A percentile compares a stretch with the other conserved stretches of the same genome.
phyloP scores from a whole-genome alignment of 2,113 vertebrate genomes.

The Zosterops japonicus region DNA sequence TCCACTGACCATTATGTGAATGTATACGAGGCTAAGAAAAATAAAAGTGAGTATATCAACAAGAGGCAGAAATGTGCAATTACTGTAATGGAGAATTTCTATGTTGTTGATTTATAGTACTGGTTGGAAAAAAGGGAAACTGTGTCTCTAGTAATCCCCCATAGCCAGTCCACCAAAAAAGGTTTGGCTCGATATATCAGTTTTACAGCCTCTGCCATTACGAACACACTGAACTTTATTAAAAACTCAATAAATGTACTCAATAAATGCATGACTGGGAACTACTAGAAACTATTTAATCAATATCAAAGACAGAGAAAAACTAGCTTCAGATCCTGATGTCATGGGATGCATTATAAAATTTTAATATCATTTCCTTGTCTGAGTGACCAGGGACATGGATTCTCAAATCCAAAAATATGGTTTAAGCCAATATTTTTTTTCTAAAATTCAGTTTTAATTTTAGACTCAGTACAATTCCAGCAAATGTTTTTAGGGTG shows the following conservation, averaged over 20 bases:
- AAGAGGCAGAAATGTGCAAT: not conserved
- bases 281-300: not conserved
- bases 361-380: not conserved
- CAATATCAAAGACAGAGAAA: not conserved
- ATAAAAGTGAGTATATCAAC: not conserved
- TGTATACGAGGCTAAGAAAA: not conserved
- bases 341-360: not conserved
- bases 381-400: not conserved
- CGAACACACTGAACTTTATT: not conserved
- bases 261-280: not conserved
- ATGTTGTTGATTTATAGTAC: not conserved
- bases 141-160: not conserved
- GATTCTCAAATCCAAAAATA: not conserved
- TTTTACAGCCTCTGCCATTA: not conserved
- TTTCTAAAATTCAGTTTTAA: not conserved
- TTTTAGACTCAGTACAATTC: not conserved
- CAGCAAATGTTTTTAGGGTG: not conserved
- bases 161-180: not conserved
- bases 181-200: not conserved
- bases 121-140: not conserved
- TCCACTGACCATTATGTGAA: not conserved
- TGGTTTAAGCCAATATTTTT: not conserved
- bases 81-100: not conserved
- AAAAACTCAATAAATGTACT: not conserved
- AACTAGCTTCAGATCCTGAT: not conserved